Evolutionary conservation across 2,797 vertebrate genomes (phyloP).

Genomic region (Morus bassanus): DNA sequence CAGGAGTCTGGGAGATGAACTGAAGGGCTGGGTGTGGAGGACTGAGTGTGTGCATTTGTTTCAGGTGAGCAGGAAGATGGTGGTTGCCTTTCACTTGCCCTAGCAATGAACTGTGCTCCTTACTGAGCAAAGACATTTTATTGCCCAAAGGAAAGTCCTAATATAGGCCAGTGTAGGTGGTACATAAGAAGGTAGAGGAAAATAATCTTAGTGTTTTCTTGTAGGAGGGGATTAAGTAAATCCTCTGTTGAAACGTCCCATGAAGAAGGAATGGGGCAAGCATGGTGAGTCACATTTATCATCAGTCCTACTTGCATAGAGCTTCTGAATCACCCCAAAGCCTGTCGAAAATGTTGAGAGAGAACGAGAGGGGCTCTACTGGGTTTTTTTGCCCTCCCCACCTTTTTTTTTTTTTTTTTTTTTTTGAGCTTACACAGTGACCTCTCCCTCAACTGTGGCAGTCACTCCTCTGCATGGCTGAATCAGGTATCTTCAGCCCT

Average conservation of each 20-base stretch:
- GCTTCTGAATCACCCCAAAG: background rate
- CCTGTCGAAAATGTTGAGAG: background rate
- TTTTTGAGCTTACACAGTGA: background rate
- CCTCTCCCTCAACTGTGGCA: background rate
- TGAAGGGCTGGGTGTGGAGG: background rate
- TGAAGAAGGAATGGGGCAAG: background rate
- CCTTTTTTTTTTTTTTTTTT: background rate
- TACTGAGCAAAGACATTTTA: background rate
- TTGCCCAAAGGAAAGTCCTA: background rate
- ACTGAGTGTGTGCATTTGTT: background rate
- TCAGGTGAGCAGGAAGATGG: background rate
- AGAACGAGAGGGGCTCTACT: background rate
- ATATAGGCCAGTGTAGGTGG: background rate
- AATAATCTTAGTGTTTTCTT: background rate
- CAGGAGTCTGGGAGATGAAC: background rate
- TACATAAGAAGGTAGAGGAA: background rate
- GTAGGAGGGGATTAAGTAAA: background rate
- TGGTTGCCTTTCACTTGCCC: background rate
- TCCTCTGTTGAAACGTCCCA: background rate
- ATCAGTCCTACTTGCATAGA: background rate
- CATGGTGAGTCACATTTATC: background rate
- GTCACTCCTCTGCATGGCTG: background rate
- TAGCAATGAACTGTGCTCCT: background rate
- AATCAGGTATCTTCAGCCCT: background rate
- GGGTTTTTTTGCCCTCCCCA: background rate